Conservation (phyloP, 2,113 vertebrate genomes). For the Bubo scandiacus region DNA sequence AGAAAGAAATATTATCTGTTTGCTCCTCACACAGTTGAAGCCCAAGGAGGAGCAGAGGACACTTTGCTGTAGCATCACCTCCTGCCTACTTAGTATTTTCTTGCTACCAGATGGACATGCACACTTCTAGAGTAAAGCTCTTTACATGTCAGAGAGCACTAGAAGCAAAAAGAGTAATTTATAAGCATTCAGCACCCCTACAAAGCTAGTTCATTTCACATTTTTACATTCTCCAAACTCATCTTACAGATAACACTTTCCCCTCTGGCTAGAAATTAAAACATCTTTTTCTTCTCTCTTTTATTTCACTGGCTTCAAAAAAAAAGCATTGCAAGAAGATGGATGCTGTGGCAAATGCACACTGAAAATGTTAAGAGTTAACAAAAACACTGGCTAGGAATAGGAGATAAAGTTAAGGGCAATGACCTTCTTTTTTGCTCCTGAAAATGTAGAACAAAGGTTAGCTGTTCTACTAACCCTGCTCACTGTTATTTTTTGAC, state of each 20-base stretch:
- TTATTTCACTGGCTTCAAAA: not conserved
- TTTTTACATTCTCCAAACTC: not conserved
- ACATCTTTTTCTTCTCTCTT: not conserved
- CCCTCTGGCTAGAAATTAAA: not conserved
- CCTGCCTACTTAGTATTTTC: not conserved
- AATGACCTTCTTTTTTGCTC: constrained; percentile 50
- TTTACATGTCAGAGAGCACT: not conserved
- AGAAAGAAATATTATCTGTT: not conserved
- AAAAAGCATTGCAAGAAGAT: not conserved
- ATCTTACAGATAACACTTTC: not conserved
- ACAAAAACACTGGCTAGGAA: constrained; percentile 13
- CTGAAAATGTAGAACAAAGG: constrained; percentile 63
- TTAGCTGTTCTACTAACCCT: constrained; percentile 55
- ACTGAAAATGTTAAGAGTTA: constrained; percentile 44
- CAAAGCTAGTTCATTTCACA: not conserved
- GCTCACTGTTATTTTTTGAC: not conserved
- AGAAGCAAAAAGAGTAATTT: not conserved
- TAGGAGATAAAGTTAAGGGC: constrained; percentile 46
- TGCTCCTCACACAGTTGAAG: not conserved
- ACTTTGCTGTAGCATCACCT: not conserved
- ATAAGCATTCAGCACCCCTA: not conserved
- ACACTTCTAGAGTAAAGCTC: not conserved
- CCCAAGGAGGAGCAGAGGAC: not conserved
- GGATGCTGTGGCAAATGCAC: not conserved
- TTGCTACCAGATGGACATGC: rapidly evolving